Evolutionary conservation across 2,113 vertebrate genomes (phyloP).

Genomic region (Galeopterus variegatus): DNA sequence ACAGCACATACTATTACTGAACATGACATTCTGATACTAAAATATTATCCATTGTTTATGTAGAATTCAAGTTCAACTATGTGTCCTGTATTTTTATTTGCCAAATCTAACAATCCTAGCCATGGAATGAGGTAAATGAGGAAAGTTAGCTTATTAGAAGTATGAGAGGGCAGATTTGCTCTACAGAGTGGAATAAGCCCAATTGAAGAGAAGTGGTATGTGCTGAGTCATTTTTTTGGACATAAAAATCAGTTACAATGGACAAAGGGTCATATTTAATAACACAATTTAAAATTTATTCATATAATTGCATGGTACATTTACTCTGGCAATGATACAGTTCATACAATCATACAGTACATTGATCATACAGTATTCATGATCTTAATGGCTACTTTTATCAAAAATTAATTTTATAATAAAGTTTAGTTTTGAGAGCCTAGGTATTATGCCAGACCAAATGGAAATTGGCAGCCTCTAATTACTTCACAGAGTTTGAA

Average conservation of each 20-base stretch:
- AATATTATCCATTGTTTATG: not conserved
- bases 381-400: slow-evolving; percentile 69
- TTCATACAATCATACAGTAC: slow-evolving; percentile 70
- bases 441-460: slow-evolving; percentile 46
- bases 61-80: not conserved
- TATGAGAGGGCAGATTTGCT: not conserved
- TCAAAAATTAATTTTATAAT: slow-evolving; percentile 72
- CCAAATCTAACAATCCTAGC: not conserved
- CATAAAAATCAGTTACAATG: slow-evolving; percentile 52
- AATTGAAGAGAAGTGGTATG: not conserved
- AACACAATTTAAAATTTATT: slow-evolving; percentile 70
- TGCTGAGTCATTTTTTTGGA: slow-evolving; percentile 47
- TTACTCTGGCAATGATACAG: slow-evolving; percentile 67
- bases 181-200: not conserved
- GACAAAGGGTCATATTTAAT: slow-evolving; percentile 60
- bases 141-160: not conserved
- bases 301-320: slow-evolving; percentile 73
- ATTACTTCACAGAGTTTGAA: slow-evolving; percentile 39
- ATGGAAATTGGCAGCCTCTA: slow-evolving; percentile 45
- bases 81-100: not conserved
- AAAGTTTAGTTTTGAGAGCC: slow-evolving; percentile 68
- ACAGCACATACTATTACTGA: not conserved
- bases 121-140: not conserved
- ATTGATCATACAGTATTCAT: slow-evolving; percentile 70
- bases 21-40: not conserved